These are phyloP conservation scores for Molossus alvarezi DNA, from an alignment of 2,797 vertebrate genomes.

Conservation along the genomic window DNA sequence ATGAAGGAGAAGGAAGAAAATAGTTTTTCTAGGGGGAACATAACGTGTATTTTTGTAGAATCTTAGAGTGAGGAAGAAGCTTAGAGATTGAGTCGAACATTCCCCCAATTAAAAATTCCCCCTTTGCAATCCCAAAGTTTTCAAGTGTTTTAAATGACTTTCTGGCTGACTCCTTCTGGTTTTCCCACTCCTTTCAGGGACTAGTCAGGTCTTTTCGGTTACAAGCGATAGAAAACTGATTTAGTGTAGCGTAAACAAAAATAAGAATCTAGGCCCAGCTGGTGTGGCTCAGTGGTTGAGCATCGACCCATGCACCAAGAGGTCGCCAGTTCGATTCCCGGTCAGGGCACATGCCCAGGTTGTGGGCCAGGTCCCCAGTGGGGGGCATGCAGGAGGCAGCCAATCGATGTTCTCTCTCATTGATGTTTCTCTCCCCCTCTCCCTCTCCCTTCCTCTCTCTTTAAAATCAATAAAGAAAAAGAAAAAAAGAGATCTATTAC, in stretches of 20 bases:
- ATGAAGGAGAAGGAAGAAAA: slow-evolving; percentile 6
- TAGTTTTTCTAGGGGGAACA: background rate
- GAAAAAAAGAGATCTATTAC: slow-evolving; percentile 23
- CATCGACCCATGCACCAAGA: too few species aligned
- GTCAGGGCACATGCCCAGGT: too few species aligned
- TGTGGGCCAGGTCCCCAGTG: too few species aligned
- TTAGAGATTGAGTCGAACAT: background rate
- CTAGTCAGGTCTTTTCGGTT: slow-evolving; percentile 21
- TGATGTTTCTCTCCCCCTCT: too few species aligned
- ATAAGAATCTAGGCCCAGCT: background rate
- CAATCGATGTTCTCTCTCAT: too few species aligned
- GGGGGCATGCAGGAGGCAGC: too few species aligned
- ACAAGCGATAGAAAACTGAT: slow-evolving; percentile 7
- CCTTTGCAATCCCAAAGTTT: background rate
- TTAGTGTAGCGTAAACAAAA: slow-evolving; percentile 11
- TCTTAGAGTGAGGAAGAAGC: slow-evolving; percentile 7
- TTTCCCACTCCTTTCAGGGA: background rate
- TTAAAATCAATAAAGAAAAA: too few species aligned
- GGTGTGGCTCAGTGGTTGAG: too few species aligned
- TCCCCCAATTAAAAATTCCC: background rate
- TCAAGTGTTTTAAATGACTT: background rate
- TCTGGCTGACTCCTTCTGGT: background rate
- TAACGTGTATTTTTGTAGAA: slow-evolving; percentile 38
- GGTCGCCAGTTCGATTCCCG: too few species aligned
- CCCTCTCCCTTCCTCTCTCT: too few species aligned